Percentiles rank a stretch among this genome's conserved stretches.
These are phyloP conservation scores for Illadopsis cleaveri DNA, from an alignment of 2,113 vertebrate species.

Conservation along the genomic window DNA sequence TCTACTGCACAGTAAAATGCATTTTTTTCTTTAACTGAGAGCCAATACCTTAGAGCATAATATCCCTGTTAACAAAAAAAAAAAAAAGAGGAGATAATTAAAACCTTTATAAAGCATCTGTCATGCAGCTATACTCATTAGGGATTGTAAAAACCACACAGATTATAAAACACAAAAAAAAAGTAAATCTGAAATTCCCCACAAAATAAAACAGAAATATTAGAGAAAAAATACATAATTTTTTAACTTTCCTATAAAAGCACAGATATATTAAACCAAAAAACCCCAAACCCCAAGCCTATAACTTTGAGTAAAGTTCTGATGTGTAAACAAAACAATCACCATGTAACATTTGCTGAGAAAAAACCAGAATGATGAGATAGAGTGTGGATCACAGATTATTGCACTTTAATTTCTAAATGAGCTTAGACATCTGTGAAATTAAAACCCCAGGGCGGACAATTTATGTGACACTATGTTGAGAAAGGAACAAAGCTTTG, in stretches of 20 bases:
- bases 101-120: constrained; percentile 26
- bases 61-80: background rate
- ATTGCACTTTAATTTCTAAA: constrained; percentile 77
- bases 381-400: constrained; percentile 61
- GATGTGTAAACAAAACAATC: constrained; percentile 50
- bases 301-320: background rate
- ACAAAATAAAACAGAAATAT: background rate
- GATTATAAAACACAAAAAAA: background rate
- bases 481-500: constrained; percentile 75
- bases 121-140: background rate
- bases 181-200: background rate
- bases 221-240: background rate
- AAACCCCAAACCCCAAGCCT: background rate
- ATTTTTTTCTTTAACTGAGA: background rate
- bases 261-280: background rate
- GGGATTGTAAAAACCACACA: background rate
- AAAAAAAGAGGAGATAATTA: background rate
- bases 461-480: constrained; percentile 70
- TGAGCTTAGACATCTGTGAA: constrained; percentile 79
- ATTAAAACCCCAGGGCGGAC: constrained; percentile 71
- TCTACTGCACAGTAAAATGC: background rate
- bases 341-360: background rate
- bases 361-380: constrained; percentile 49
- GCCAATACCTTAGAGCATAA: background rate
- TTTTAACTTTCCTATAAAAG: background rate